Percentiles rank a stretch among this genome's conserved stretches.
Conservation (phyloP, 2,113 vertebrate genomes). For the Marmota flaviventris region DNA sequence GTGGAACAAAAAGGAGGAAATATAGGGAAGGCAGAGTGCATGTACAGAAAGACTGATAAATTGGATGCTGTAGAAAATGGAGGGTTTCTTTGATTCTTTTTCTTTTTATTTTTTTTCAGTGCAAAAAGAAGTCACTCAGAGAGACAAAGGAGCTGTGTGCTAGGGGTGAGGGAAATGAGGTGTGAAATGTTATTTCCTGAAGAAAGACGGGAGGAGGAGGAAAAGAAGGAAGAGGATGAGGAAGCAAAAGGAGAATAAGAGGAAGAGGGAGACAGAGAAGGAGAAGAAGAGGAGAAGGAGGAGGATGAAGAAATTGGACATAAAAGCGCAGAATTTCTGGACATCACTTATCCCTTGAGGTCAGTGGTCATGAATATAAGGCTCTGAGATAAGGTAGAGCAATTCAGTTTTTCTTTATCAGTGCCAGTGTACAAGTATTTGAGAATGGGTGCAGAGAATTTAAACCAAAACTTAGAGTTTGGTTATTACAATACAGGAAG, state of each 20-base stretch:
- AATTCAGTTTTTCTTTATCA: not conserved
- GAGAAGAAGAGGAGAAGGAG: too few species aligned
- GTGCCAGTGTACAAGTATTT: not conserved
- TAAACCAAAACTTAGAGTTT: not conserved
- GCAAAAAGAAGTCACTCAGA: not conserved
- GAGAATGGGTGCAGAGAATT: not conserved
- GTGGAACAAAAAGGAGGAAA: not conserved
- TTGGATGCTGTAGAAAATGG: not conserved
- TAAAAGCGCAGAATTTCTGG: not conserved
- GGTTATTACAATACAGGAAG: not conserved
- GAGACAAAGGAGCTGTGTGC: not conserved
- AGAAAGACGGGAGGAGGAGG: not conserved
- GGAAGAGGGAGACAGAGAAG: not conserved
- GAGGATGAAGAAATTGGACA: not conserved
- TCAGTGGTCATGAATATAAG: not conserved
- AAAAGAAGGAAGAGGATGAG: not conserved
- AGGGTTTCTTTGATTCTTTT: not conserved
- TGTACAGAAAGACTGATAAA: not conserved
- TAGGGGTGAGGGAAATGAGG: not conserved
- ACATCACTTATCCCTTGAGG: not conserved
- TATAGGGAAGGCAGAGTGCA: not conserved
- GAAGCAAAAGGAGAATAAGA: not conserved
- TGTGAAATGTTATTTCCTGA: not conserved
- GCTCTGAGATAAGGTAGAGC: not conserved
- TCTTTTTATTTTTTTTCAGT: not conserved